Percentiles rank a stretch among this genome's conserved stretches.
Evolutionary conservation across 2,113 vertebrate genomes (phyloP).

Genomic region (Osmerus mordax): DNA sequence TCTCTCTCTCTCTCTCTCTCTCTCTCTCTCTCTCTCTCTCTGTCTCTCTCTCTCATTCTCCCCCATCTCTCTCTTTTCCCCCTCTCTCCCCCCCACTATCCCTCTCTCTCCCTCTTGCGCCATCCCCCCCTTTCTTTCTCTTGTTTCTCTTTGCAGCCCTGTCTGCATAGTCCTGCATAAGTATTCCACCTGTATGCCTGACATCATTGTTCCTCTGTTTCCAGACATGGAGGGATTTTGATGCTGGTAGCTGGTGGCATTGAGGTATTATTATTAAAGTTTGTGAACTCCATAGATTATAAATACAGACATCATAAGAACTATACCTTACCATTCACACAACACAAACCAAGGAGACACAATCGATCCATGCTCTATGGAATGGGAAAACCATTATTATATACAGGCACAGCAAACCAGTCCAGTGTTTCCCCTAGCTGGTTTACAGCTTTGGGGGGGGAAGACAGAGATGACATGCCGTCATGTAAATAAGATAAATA

Average conservation of each 20-base stretch:
- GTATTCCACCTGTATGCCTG: conserved; percentile 63
- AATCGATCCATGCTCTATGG: background rate
- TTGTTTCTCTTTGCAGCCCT: background rate
- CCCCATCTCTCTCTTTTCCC: conserved; percentile 6
- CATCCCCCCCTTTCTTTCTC: no score
- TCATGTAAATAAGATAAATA: no score
- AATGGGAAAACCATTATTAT: background rate
- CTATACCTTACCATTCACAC: background rate
- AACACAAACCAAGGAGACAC: background rate
- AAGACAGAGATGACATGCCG: no score
- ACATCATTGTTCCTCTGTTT: conserved; percentile 63
- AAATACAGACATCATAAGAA: conserved; percentile 19
- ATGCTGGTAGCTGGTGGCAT: conserved; percentile 66
- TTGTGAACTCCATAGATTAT: conserved; percentile 32
- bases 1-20: background rate
- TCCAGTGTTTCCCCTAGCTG: no score
- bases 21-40: background rate
- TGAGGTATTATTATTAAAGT: conserved; percentile 41
- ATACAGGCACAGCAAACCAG: background rate
- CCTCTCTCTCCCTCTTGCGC: background rate
- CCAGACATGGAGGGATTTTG: conserved; percentile 57
- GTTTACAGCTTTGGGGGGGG: no score
- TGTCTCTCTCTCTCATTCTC: conserved; percentile 11
- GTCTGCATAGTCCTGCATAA: conserved; percentile 46
- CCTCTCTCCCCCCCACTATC: no score